Evolutionary conservation across 1,140 invertebrate species (phyloP).

Genomic region (Macrostomum lignano): DNA sequence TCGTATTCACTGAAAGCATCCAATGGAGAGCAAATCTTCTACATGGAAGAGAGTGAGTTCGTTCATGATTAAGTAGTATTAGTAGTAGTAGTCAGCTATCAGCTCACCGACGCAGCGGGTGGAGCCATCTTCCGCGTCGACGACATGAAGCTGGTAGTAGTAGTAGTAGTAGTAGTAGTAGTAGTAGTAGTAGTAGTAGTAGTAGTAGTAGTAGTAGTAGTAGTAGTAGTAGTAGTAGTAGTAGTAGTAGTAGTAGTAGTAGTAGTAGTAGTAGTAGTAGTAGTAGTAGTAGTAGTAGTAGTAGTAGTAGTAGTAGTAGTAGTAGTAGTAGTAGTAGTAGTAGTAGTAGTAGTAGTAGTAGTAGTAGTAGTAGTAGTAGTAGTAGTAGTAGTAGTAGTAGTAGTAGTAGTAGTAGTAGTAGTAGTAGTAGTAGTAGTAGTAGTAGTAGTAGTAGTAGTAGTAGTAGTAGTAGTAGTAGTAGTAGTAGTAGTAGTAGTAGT

Average conservation of each 20-base stretch:
- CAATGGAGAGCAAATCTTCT: too few species aligned
- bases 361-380: conserved; percentile 3
- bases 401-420: conserved; percentile 1
- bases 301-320: conserved; percentile 3
- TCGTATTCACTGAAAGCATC: too few species aligned
- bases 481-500: conserved; percentile 3
- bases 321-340: conserved; percentile 4
- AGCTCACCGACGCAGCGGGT: too few species aligned
- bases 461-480: conserved; percentile 2
- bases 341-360: conserved; percentile 3
- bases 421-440: conserved; percentile 1
- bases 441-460: conserved; percentile 3
- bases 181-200: conserved; percentile 1
- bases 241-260: conserved; percentile 3
- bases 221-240: conserved; percentile 3
- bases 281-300: conserved; percentile 3
- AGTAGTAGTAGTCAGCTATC: too few species aligned
- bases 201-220: conserved; percentile 4
- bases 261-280: conserved; percentile 4
- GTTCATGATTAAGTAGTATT: too few species aligned
- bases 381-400: conserved; percentile 4
- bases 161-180: conserved; percentile 3
- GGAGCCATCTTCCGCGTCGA: too few species aligned
- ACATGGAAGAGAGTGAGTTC: too few species aligned
- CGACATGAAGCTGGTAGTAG: too few species aligned